Evolutionary conservation across 2,113 vertebrate genomes (phyloP).

Genomic region (Hydrolagus affinis): DNA sequence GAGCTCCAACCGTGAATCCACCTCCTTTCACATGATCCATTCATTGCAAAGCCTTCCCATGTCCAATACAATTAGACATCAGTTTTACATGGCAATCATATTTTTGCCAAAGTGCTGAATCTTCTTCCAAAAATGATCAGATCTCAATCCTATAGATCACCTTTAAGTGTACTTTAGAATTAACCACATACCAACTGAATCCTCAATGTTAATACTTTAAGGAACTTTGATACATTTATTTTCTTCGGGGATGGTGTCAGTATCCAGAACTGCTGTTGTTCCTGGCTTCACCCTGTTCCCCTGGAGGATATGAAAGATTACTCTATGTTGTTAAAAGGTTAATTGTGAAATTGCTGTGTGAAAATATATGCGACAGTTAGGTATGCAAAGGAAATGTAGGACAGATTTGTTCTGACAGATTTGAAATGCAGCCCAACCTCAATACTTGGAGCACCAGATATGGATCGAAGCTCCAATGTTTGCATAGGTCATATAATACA

Average conservation of each 20-base stretch:
- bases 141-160: background rate
- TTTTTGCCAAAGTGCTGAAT: background rate
- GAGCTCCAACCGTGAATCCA: too few relatives aligned
- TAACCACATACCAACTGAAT: background rate
- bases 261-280: constrained; percentile 2
- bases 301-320: background rate
- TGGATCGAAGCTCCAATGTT: background rate
- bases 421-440: constrained; percentile 17
- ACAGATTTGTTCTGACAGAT: constrained; percentile 22
- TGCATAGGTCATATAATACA: background rate
- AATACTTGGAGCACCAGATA: background rate
- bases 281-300: background rate
- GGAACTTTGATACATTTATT: constrained; percentile 12
- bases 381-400: constrained; percentile 20
- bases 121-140: background rate
- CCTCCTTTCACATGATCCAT: too few relatives aligned
- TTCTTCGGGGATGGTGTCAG: constrained; percentile 19
- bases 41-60: background rate
- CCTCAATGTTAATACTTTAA: constrained; percentile 7
- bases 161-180: background rate
- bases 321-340: background rate
- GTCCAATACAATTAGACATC: background rate
- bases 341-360: constrained; percentile 21
- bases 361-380: constrained; percentile 6
- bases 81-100: background rate